These are phyloP conservation scores for Drosophila sp. DNA, from an alignment of 1,140 invertebrate genomes.

Conservation along the genomic window DNA sequence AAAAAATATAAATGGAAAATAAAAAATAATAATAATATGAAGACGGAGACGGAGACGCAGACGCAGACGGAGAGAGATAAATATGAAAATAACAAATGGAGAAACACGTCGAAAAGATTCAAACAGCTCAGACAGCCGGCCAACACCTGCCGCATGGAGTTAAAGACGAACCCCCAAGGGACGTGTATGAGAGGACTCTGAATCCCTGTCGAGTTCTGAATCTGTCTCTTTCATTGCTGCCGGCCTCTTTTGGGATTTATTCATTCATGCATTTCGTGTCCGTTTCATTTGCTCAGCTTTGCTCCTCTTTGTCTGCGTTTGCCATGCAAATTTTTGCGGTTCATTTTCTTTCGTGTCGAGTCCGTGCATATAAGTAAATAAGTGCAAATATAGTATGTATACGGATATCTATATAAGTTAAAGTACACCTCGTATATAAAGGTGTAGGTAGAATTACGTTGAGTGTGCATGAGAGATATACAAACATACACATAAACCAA, in stretches of 20 bases:
- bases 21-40: conserved; percentile 8
- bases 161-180: conserved; percentile 17
- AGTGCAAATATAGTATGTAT: conserved; percentile 6
- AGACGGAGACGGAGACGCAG: neutral
- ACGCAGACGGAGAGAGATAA: no score
- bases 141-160: conserved; percentile 45
- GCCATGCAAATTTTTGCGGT: conserved; percentile 64
- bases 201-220: conserved; percentile 2
- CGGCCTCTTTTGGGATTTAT: conserved; percentile 50
- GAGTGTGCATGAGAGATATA: conserved; percentile 41
- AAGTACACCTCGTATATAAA: conserved; percentile 24
- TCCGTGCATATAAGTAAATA: conserved; percentile 17
- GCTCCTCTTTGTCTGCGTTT: conserved; percentile 56
- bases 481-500: conserved; percentile 6
- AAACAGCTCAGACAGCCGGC: conserved; percentile 15
- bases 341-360: conserved; percentile 41
- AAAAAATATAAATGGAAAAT: conserved; percentile 15
- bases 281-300: conserved; percentile 35
- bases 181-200: neutral
- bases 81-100: neutral
- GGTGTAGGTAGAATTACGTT: conserved; percentile 57
- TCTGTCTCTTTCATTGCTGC: conserved; percentile 12
- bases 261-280: conserved; percentile 65
- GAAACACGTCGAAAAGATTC: conserved; percentile 9
- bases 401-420: conserved; percentile 4